Base-by-base conservation (phyloP, 2,888 invertebrate species). In the Lacanobia wlatinum region DNA sequence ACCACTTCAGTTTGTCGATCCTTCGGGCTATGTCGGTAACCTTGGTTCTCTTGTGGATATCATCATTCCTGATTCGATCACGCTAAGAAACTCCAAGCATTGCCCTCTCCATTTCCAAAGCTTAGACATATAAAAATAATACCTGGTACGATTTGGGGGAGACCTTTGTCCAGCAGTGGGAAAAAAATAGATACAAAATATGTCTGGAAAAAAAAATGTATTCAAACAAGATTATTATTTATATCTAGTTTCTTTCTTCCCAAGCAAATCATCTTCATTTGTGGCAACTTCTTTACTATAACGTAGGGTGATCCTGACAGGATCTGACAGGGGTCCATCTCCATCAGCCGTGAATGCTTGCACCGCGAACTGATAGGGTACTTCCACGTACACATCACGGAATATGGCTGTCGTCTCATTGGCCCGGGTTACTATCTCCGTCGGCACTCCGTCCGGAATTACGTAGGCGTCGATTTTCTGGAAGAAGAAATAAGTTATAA, bases 321-420 rank as follows among this genome's bases (percentile, higher is more conserved):
- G 75, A 5, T 0, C 18, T 12, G 59, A 75, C 21, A 74, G 75
- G 0, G 52, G 66, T 34, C 73, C 73, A 12, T 74, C 73, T 34
- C 75, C 73, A 2, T 66, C 40, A 4, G 52, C 67, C 7, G 75
- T 75, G 21, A 75, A 74, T 18, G 73, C 73, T 2, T 28, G 75
- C 16, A 74, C 46, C n/a, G 66, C 75, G 14, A 75, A 75, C 38
- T 74, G 73, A 48, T 75, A 74, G 2, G 1, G 0, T 1, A 75
- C 53, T 12, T 34, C 48, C 6, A 5, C 40, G 0, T 66, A 8
- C 7, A n/a, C 6, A 40, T 59, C 53, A 40, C 1, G 48, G 9
- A 74, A 53, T 28, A 1, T 40, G 28, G 73, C 75, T 2, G 59
- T 40, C 1, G 75, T 12, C 18, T 48, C 48, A 9, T 28, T 48